phyloP scores from a whole-genome alignment of 2,797 vertebrate genomes.

The Pangasius larnaudii region DNA sequence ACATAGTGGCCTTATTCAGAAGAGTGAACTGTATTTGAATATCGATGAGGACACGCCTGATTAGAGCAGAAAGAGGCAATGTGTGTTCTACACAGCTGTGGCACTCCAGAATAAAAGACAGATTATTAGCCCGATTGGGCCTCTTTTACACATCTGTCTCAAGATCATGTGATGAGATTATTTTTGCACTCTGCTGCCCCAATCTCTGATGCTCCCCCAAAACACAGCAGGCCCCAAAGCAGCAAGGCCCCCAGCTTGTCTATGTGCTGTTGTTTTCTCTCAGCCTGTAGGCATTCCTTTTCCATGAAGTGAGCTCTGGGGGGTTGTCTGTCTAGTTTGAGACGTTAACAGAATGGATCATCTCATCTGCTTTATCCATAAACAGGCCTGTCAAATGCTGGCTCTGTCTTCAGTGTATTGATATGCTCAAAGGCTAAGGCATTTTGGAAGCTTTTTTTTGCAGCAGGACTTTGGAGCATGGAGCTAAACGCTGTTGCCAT shows the following conservation, averaged over 20 bases:
- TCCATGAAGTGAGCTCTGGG: slow-evolving; percentile 57
- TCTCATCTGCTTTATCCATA: slow-evolving; percentile 74
- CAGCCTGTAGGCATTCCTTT: slow-evolving; percentile 60
- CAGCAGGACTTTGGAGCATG: slow-evolving; percentile 33
- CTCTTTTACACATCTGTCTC: slow-evolving; percentile 75
- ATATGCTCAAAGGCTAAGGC: slow-evolving; percentile 54
- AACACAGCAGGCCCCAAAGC: slow-evolving; percentile 66
- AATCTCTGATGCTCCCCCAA: slow-evolving; percentile 66
- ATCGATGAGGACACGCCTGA: slow-evolving; percentile 53
- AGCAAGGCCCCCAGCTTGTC: slow-evolving; percentile 72
- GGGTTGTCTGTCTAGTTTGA: slow-evolving; percentile 66
- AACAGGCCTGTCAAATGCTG: slow-evolving; percentile 71
- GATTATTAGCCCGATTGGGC: slow-evolving; percentile 66
- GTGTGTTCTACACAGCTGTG: slow-evolving; percentile 78
- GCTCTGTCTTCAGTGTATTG: slow-evolving; percentile 76
- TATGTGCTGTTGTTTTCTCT: slow-evolving; percentile 50
- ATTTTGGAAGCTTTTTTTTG: slow-evolving; percentile 42
- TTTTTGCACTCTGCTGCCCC: slow-evolving; percentile 55
- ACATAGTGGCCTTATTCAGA: slow-evolving; percentile 72
- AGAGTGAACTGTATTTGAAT: slow-evolving; percentile 70
- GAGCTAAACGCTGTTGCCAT: slow-evolving; percentile 78
- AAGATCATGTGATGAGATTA: slow-evolving; percentile 54
- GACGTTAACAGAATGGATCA: slow-evolving; percentile 76
- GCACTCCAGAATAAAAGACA: slow-evolving; percentile 73
- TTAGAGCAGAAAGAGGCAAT: slow-evolving; percentile 65